phyloP scores from a whole-genome alignment of 2,888 invertebrate species.

The Alitta virens region DNA sequence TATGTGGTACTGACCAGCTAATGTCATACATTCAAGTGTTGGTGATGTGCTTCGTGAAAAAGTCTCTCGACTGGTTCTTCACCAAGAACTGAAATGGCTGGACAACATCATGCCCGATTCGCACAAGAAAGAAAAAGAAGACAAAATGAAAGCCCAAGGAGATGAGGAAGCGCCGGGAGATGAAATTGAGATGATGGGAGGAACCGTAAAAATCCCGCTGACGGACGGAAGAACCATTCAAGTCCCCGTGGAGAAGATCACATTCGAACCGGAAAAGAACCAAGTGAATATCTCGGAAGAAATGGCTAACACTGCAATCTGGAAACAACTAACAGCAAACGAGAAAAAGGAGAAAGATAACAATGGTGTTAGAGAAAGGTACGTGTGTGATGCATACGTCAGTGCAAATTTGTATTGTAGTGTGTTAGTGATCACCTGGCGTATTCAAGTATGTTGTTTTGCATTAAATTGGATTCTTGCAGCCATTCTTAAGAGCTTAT shows the following conservation, averaged over 20 bases:
- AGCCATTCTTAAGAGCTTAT: too few relatives aligned
- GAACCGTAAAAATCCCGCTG: slow-evolving; percentile 81
- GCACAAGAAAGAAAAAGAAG: slow-evolving; percentile 73
- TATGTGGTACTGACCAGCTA: too few relatives aligned
- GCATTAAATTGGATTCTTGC: too few relatives aligned
- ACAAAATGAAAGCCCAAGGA: slow-evolving; percentile 61
- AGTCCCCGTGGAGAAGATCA: slow-evolving; percentile 69
- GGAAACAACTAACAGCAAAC: slow-evolving; percentile 62
- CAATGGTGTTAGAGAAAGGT: background rate
- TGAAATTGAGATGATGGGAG: slow-evolving; percentile 38
- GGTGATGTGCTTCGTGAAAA: slow-evolving; percentile 94
- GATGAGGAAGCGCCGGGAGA: too few relatives aligned
- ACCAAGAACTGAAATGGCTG: slow-evolving; percentile 88
- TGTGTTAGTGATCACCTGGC: too few relatives aligned
- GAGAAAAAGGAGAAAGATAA: slow-evolving; percentile 14
- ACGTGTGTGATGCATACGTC: background rate
- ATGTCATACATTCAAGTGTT: slow-evolving; percentile 67
- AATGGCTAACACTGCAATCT: slow-evolving; percentile 87
- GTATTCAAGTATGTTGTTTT: too few relatives aligned
- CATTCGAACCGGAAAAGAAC: slow-evolving; percentile 33
- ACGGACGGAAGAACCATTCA: slow-evolving; percentile 88
- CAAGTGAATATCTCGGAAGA: slow-evolving; percentile 76
- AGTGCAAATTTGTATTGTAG: too few relatives aligned
- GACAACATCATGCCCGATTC: slow-evolving; percentile 98
- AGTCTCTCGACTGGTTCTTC: slow-evolving; percentile 85